These are phyloP conservation scores for Eilema depressum DNA, from an alignment of 2,888 invertebrate genomes.

Conservation along the genomic window DNA sequence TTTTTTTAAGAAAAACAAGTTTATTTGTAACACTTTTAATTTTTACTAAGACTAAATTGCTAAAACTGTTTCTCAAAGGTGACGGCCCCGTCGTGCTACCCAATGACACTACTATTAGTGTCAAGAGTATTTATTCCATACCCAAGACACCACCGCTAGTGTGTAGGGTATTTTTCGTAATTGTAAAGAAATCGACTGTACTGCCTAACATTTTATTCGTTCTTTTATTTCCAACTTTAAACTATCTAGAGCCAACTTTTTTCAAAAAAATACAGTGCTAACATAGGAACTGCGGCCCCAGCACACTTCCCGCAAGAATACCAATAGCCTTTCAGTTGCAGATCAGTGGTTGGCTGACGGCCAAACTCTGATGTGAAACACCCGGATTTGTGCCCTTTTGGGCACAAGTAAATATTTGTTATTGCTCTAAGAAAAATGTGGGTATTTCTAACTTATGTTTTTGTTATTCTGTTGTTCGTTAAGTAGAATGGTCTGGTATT, in stretches of 20 bases:
- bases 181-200: too few relatives aligned
- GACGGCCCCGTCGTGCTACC: too few relatives aligned
- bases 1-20: too few relatives aligned
- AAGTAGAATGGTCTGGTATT: conserved; percentile 14
- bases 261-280: conserved; percentile 14
- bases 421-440: conserved; percentile 43
- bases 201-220: neutral
- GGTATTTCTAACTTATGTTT: conserved; percentile 37
- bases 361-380: conserved; percentile 34
- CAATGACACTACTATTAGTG: too few relatives aligned
- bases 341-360: conserved; percentile 38
- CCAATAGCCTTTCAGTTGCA: conserved; percentile 36
- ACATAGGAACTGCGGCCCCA: conserved; percentile 14
- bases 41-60: too few relatives aligned
- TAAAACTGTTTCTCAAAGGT: too few relatives aligned
- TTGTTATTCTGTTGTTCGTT: conserved; percentile 32
- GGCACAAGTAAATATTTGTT: conserved; percentile 50
- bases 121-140: too few relatives aligned
- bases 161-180: too few relatives aligned
- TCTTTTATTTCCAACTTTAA: neutral
- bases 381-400: conserved; percentile 35
- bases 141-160: too few relatives aligned
- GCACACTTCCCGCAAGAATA: conserved; percentile 30
- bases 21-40: too few relatives aligned
- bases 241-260: neutral